A percentile compares a stretch with the other conserved stretches of the same genome.
Conservation (phyloP, 2,888 invertebrate genomes). For the Nemapogon koenigi region DNA sequence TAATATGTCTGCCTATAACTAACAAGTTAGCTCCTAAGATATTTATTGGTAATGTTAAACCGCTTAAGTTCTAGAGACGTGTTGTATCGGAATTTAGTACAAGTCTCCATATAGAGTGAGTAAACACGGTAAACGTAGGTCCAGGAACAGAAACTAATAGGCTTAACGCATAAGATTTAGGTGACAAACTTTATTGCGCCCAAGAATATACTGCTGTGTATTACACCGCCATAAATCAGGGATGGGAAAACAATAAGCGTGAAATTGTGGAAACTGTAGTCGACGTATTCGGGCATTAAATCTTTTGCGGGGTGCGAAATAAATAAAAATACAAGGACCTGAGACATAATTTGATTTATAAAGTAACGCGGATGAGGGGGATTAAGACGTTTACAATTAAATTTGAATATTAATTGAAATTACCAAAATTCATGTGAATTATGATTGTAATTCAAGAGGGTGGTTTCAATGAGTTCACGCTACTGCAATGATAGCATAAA, state of each 20-base stretch:
- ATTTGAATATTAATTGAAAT: too few relatives aligned
- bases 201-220: constrained; percentile 58
- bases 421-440: too few relatives aligned
- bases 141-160: constrained; percentile 30
- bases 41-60: too few relatives aligned
- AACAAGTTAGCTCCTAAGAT: too few relatives aligned
- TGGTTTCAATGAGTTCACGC: too few relatives aligned
- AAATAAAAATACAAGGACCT: constrained; percentile 62
- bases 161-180: constrained; percentile 60
- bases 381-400: too few relatives aligned
- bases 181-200: constrained; percentile 61
- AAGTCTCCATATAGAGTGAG: too few relatives aligned
- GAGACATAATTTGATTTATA: constrained; percentile 49
- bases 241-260: constrained; percentile 67
- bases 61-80: too few relatives aligned
- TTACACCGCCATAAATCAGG: constrained; percentile 59
- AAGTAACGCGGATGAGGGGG: neutral
- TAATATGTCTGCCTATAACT: too few relatives aligned
- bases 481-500: too few relatives aligned
- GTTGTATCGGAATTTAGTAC: too few relatives aligned
- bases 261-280: constrained; percentile 63
- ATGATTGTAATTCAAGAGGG: too few relatives aligned
- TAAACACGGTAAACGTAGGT: neutral
- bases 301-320: constrained; percentile 60
- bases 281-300: constrained; percentile 57